Evolutionary conservation across 2,888 invertebrate species (phyloP).

Genomic region (Esperia sulphurella): DNA sequence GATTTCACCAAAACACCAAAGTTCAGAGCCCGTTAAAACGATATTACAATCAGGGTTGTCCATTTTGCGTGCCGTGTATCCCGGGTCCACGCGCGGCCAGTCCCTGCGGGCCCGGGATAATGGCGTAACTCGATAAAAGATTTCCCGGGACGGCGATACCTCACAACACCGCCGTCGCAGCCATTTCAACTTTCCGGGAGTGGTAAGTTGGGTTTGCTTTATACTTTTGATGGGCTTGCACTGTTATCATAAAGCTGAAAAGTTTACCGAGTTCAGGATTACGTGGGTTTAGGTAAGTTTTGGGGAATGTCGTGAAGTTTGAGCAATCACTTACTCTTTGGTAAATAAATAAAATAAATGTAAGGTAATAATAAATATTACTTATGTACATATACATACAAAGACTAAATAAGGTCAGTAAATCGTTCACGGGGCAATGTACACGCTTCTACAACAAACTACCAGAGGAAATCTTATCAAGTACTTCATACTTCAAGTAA

Average conservation of each 20-base stretch:
- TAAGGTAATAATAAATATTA: no score
- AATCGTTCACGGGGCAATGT: no score
- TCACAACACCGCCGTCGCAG: conserved; percentile 24
- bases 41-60: no score
- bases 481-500: no score
- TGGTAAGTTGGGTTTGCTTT: conserved; percentile 28
- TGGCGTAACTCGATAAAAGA: conserved; percentile 72
- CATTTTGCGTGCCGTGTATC: background rate
- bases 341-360: no score
- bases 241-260: conserved; percentile 16
- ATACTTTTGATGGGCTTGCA: conserved; percentile 22
- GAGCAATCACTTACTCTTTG: no score
- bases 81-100: conserved; percentile 4
- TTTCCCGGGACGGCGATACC: conserved; percentile 61
- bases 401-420: no score
- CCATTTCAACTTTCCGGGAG: conserved; percentile 33
- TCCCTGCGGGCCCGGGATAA: conserved; percentile 38
- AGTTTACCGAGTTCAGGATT: background rate
- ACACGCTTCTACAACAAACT: no score
- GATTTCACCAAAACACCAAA: no score
- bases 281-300: background rate
- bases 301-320: background rate
- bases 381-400: no score
- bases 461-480: no score
- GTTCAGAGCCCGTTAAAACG: no score